Percentiles rank a stretch among this genome's conserved stretches.
These are phyloP conservation scores for Sebastes ruberrimus DNA, from an alignment of 2,797 vertebrate species.

Conservation along the genomic window DNA sequence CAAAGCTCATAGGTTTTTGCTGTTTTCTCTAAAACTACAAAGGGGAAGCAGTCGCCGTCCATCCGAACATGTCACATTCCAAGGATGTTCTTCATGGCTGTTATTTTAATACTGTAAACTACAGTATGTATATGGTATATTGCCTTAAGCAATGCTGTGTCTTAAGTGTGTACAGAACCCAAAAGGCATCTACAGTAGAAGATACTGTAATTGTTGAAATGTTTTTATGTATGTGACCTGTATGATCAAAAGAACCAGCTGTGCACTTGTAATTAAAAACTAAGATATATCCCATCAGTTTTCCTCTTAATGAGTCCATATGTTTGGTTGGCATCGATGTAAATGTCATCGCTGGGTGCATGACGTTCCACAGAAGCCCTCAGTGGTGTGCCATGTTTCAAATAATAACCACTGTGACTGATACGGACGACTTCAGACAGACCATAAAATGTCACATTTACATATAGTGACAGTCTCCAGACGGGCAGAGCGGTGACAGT, in stretches of 20 bases:
- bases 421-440: not conserved
- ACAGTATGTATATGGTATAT: conserved; percentile 45
- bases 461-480: conserved; percentile 8
- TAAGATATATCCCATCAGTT: conserved; percentile 20
- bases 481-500: not conserved
- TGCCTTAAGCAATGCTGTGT: conserved; percentile 57
- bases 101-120: conserved; percentile 59
- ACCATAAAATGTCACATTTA: conserved; percentile 48
- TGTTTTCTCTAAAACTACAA: conserved; percentile 3
- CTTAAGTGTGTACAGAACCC: conserved; percentile 42
- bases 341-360: not conserved
- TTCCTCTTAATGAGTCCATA: not conserved
- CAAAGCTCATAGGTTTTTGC: not conserved
- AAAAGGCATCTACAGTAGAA: conserved; percentile 15
- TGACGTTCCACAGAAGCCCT: not conserved
- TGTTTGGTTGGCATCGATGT: not conserved
- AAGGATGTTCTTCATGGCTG: conserved; percentile 9
- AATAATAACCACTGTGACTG: not conserved
- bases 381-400: not conserved
- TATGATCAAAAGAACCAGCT: conserved; percentile 49
- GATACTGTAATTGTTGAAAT: conserved; percentile 49
- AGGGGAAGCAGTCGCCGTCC: not conserved
- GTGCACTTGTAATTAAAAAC: conserved; percentile 74
- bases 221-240: conserved; percentile 40
- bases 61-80: conserved; percentile 5